phyloP scores from a whole-genome alignment of 1,140 invertebrate species.

The Drosophila carrolli region DNA sequence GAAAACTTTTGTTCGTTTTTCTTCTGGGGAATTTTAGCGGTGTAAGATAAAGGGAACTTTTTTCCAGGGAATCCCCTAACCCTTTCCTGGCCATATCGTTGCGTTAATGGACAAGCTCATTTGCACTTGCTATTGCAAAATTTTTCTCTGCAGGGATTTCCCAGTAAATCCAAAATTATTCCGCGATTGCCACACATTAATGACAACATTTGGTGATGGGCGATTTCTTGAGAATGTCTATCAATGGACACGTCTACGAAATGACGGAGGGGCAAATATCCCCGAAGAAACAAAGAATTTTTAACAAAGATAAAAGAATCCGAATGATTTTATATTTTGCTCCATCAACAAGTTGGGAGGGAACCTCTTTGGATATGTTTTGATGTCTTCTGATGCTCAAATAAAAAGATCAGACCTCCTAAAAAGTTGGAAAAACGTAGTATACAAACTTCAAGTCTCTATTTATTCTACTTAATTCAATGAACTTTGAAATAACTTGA shows the following conservation, averaged over 20 bases:
- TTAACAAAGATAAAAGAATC: slow-evolving; percentile 44
- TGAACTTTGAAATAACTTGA: no score
- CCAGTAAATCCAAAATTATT: slow-evolving; percentile 45
- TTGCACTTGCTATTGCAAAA: slow-evolving; percentile 49
- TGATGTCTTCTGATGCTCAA: no score
- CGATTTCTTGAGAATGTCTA: slow-evolving; percentile 73
- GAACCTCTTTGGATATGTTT: slow-evolving; percentile 4
- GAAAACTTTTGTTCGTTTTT: not conserved
- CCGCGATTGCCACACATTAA: slow-evolving; percentile 63
- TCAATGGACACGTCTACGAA: slow-evolving; percentile 53
- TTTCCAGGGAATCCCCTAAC: slow-evolving; percentile 21
- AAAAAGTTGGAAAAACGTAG: no score
- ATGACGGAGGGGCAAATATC: slow-evolving; percentile 27
- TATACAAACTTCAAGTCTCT: no score
- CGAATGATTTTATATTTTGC: slow-evolving; percentile 13
- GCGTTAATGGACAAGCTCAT: slow-evolving; percentile 41
- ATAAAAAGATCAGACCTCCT: no score
- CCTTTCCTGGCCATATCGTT: slow-evolving; percentile 13
- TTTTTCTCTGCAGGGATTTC: slow-evolving; percentile 27
- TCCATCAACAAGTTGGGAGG: slow-evolving; percentile 44
- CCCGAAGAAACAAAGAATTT: slow-evolving; percentile 47
- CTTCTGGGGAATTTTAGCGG: slow-evolving; percentile 14
- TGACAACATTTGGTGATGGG: slow-evolving; percentile 58
- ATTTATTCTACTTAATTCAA: no score
- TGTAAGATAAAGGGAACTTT: slow-evolving; percentile 22